Percentiles rank a stretch among this genome's conserved stretches.
Evolutionary conservation across 2,113 vertebrate species (phyloP).

Genomic region (Empidonax alnorum): DNA sequence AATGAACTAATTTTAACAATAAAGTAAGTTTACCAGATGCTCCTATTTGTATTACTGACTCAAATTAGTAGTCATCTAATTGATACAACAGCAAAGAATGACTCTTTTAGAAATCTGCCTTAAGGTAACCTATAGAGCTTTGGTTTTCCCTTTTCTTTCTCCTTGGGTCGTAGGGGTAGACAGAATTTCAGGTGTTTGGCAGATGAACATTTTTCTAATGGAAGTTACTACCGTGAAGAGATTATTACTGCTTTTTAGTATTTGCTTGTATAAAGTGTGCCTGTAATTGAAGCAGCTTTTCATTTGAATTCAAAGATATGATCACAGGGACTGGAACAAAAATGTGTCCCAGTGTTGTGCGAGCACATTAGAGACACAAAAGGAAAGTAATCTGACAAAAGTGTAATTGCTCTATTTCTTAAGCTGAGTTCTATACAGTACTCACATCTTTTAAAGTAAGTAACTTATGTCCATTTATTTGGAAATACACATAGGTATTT

Average conservation of each 20-base stretch:
- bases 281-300: neutral
- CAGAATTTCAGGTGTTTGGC: neutral
- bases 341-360: neutral
- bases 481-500: neutral
- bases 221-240: neutral
- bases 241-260: neutral
- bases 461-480: neutral
- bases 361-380: neutral
- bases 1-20: neutral
- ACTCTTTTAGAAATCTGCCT: neutral
- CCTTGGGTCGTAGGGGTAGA: neutral
- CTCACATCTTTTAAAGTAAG: neutral
- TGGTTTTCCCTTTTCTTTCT: neutral
- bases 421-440: neutral
- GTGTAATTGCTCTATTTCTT: neutral
- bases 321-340: neutral
- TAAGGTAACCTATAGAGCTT: neutral
- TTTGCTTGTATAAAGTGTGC: neutral
- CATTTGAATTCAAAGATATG: neutral
- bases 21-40: neutral
- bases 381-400: neutral
- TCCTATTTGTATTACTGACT: neutral
- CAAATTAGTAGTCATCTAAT: rapidly evolving
- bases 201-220: neutral
- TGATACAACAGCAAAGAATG: neutral